Percentiles rank a stretch among this genome's conserved stretches.
Conservation (phyloP, 2,113 vertebrate genomes). For the Datnioides undecimradiatus region DNA sequence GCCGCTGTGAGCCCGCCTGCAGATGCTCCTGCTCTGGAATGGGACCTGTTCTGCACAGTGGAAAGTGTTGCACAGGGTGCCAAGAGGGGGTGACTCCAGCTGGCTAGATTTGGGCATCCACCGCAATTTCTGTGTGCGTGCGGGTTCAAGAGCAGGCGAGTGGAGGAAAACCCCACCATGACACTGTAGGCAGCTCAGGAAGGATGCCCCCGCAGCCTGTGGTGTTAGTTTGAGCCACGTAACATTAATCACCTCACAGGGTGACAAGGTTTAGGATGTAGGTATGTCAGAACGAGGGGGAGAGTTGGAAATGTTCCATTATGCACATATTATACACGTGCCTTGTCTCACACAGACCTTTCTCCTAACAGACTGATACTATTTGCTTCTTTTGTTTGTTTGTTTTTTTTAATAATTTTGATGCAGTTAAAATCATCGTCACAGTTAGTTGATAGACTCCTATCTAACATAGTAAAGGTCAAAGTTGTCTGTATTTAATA, state of each 20-base stretch:
- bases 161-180: constrained; percentile 73
- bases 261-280: constrained; percentile 66
- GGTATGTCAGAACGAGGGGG: constrained; percentile 27
- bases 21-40: constrained; percentile 69
- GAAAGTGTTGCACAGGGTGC: constrained; percentile 66
- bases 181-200: constrained; percentile 75
- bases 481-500: background rate
- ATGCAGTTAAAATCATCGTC: background rate
- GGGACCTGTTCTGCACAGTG: constrained; percentile 66
- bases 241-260: constrained; percentile 70
- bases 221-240: constrained; percentile 55
- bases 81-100: constrained; percentile 71
- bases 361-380: background rate
- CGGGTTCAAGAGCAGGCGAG: constrained; percentile 30
- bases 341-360: constrained; percentile 3
- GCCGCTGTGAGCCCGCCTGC: constrained; percentile 38
- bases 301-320: constrained; percentile 59
- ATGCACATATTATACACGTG: constrained; percentile 50
- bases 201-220: constrained; percentile 75
- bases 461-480: background rate
- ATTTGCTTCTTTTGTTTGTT: background rate
- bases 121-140: constrained; percentile 27
- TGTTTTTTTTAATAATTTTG: background rate
- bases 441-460: background rate
- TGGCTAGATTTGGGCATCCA: constrained; percentile 47